Conservation (phyloP, 2,113 vertebrate genomes). For the Albula glossodonta region DNA sequence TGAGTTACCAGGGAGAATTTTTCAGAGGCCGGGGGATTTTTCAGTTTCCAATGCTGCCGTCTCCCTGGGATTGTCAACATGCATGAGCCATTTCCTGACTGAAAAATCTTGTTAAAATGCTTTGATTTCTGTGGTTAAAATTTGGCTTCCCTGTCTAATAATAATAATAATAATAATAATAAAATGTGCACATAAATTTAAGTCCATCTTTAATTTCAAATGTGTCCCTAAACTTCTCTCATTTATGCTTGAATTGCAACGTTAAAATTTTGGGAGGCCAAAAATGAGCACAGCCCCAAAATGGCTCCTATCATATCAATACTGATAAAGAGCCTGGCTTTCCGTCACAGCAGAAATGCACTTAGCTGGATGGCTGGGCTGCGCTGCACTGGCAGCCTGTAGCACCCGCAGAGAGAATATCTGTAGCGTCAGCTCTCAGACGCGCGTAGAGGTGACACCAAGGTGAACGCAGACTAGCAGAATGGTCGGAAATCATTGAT, state of each 20-base stretch:
- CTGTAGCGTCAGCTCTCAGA: slow-evolving; percentile 73
- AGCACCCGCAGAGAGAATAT: slow-evolving; percentile 51
- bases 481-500: slow-evolving; percentile 93
- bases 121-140: not conserved
- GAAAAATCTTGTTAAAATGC: not conserved
- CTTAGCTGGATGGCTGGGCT: slow-evolving; percentile 54
- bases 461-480: slow-evolving; percentile 84
- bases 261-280: slow-evolving; percentile 18
- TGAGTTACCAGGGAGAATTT: slow-evolving; percentile 36
- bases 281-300: slow-evolving; percentile 19
- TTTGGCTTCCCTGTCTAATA: not conserved
- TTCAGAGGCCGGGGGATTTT: slow-evolving; percentile 32
- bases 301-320: slow-evolving; percentile 54
- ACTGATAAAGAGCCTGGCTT: slow-evolving; percentile 46
- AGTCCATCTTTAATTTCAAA: not conserved
- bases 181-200: not conserved
- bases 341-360: slow-evolving; percentile 58
- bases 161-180: not conserved
- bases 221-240: not conserved
- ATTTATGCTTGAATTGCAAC: not conserved
- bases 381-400: slow-evolving; percentile 46
- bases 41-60: slow-evolving; percentile 8
- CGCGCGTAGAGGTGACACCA: slow-evolving; percentile 81
- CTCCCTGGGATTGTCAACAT: not conserved
- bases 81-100: not conserved